phyloP scores from a whole-genome alignment of 2,113 vertebrate species.

The Oreochromis spilurus region DNA sequence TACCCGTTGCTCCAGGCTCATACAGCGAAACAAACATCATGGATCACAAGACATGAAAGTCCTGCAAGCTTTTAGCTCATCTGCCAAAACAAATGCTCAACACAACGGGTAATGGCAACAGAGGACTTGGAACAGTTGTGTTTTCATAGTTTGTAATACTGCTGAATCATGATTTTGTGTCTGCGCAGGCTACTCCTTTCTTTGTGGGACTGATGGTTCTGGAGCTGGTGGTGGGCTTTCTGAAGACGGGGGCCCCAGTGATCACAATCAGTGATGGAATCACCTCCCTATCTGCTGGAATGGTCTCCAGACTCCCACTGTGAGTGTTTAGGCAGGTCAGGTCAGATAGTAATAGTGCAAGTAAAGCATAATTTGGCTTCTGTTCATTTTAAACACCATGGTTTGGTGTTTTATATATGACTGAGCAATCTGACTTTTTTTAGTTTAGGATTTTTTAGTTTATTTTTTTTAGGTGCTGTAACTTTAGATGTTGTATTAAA shows the following conservation, averaged over 20 bases:
- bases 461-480: background rate
- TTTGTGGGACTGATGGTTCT: constrained; percentile 82
- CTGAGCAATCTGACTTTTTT: background rate
- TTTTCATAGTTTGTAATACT: constrained; percentile 19
- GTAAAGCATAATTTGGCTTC: background rate
- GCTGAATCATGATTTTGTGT: constrained; percentile 22
- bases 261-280: constrained; percentile 77
- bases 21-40: constrained; percentile 38
- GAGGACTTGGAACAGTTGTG: background rate
- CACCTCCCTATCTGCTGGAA: constrained; percentile 81
- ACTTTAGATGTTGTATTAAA: background rate
- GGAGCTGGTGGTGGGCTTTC: constrained; percentile 78
- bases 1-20: background rate
- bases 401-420: rapidly evolving
- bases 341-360: background rate
- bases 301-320: constrained; percentile 83
- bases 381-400: background rate
- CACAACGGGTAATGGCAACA: constrained; percentile 13
- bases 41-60: constrained; percentile 58
- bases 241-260: constrained; percentile 65
- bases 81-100: constrained; percentile 45
- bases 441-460: background rate
- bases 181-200: constrained; percentile 81
- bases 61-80: constrained; percentile 3
- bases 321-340: constrained; percentile 61